Percentiles rank a stretch among this genome's conserved stretches.
These are phyloP conservation scores for Montifringilla adamsi DNA, from an alignment of 2,113 vertebrate species.

Conservation along the genomic window DNA sequence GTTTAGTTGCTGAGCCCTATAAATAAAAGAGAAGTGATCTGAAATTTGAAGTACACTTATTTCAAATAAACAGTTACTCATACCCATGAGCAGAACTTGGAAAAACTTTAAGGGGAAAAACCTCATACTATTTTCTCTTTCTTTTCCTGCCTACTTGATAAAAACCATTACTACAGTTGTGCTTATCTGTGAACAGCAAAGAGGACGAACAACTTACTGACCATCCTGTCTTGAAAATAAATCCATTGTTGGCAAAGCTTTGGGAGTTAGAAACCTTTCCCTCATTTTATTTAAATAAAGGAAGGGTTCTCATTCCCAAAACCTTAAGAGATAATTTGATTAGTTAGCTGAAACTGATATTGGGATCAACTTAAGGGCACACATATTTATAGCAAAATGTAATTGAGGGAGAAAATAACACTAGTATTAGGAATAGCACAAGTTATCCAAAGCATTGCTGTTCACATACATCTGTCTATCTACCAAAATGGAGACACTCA, in stretches of 20 bases:
- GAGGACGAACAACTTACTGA: not conserved
- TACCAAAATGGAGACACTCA: constrained; percentile 13
- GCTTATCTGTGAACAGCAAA: not conserved
- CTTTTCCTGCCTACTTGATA: not conserved
- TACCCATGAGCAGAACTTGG: constrained; percentile 3
- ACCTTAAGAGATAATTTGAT: constrained; percentile 65
- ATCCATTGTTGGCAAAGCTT: constrained; percentile 28
- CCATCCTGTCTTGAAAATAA: constrained; percentile 44
- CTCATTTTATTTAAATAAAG: constrained; percentile 64
- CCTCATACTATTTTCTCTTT: not conserved
- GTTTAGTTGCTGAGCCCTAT: not conserved
- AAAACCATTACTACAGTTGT: not conserved
- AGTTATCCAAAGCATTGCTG: constrained; percentile 40
- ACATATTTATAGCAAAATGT: constrained; percentile 67
- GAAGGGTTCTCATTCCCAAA: constrained; percentile 53
- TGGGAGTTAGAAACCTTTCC: constrained; percentile 26
- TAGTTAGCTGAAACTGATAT: constrained; percentile 64
- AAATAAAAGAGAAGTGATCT: not conserved
- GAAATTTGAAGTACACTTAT: not conserved
- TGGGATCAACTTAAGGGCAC: constrained; percentile 64
- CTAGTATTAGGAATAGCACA: constrained; percentile 53
- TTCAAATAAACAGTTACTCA: constrained; percentile 41
- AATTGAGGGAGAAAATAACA: constrained; percentile 66
- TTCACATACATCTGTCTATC: constrained; percentile 26
- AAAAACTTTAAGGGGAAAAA: constrained; percentile 22